A percentile compares a stretch with the other conserved stretches of the same genome.
phyloP scores from a whole-genome alignment of 37 sponge, comb jelly and placozoan species.

The Eunapius fragilis region DNA sequence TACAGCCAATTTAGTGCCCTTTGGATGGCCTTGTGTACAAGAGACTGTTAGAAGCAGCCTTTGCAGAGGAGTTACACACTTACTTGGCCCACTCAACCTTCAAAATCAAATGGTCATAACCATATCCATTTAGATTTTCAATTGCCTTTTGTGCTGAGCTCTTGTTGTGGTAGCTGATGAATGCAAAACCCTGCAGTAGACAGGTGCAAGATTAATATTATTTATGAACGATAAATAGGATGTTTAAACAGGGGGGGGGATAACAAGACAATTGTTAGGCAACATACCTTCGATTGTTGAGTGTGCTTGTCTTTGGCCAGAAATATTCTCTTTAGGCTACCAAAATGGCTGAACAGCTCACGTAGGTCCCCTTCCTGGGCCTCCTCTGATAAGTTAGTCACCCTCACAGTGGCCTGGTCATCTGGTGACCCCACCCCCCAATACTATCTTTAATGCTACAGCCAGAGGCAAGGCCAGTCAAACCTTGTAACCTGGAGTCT shows the following conservation, averaged over 20 bases:
- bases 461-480: neutral
- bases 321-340: slow-evolving; percentile 78
- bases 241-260: neutral
- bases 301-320: slow-evolving; percentile 91
- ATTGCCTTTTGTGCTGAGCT: slow-evolving; percentile 87
- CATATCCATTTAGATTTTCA: slow-evolving; percentile 73
- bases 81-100: slow-evolving; percentile 98
- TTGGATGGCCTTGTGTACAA: neutral
- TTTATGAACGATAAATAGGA: too few relatives aligned
- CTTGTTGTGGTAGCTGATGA: slow-evolving; percentile 67
- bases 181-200: slow-evolving; percentile 97
- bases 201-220: too few relatives aligned
- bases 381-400: slow-evolving; percentile 94
- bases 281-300: slow-evolving; percentile 88
- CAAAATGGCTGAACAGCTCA: slow-evolving; percentile 91
- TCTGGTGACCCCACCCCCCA: slow-evolving; percentile 47
- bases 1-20: neutral
- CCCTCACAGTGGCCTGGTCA: slow-evolving; percentile 90
- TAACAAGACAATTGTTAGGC: neutral
- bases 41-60: too few relatives aligned
- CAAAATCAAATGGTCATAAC: slow-evolving; percentile 94
- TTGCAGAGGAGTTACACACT: slow-evolving; percentile 11
- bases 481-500: slow-evolving; percentile 14
- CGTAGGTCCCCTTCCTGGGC: slow-evolving; percentile 84
- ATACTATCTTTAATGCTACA: neutral